Percentiles rank a stretch among this genome's conserved stretches.
Evolutionary conservation across 1,140 invertebrate genomes (phyloP).

Genomic region (Trichonephila inaurata): DNA sequence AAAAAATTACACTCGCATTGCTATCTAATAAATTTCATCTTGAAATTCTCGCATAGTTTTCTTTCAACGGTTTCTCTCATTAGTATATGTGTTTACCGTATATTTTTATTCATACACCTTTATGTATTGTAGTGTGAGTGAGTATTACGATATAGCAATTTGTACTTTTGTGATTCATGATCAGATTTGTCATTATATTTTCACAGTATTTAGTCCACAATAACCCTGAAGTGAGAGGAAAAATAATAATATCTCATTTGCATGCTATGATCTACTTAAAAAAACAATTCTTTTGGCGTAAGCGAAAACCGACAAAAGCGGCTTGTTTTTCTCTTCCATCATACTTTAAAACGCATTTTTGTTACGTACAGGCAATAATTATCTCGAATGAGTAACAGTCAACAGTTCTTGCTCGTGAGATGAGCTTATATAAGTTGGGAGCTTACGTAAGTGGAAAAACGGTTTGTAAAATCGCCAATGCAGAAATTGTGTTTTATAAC

Average conservation of each 20-base stretch:
- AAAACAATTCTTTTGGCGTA: background rate
- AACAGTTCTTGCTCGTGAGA: background rate
- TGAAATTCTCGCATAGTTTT: too few relatives aligned
- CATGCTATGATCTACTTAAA: background rate
- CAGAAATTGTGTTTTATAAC: conserved; percentile 19
- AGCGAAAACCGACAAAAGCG: background rate
- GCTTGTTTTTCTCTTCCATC: conserved; percentile 22
- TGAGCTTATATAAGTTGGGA: background rate
- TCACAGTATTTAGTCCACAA: background rate
- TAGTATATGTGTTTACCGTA: too few relatives aligned
- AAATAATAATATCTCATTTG: background rate
- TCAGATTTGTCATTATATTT: too few relatives aligned
- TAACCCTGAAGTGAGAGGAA: background rate
- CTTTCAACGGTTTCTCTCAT: too few relatives aligned
- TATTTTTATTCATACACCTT: too few relatives aligned
- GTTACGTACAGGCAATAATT: conserved; percentile 41
- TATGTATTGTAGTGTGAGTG: too few relatives aligned
- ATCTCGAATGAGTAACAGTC: conserved; percentile 14
- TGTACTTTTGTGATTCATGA: too few relatives aligned
- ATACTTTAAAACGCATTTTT: conserved; percentile 18
- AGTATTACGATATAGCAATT: too few relatives aligned
- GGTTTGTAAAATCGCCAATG: background rate
- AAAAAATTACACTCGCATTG: too few relatives aligned
- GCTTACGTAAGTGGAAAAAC: background rate
- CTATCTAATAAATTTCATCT: too few relatives aligned